Base-by-base conservation (phyloP, 2,888 invertebrate species). In the Xanthorhoe spadicearia region DNA sequence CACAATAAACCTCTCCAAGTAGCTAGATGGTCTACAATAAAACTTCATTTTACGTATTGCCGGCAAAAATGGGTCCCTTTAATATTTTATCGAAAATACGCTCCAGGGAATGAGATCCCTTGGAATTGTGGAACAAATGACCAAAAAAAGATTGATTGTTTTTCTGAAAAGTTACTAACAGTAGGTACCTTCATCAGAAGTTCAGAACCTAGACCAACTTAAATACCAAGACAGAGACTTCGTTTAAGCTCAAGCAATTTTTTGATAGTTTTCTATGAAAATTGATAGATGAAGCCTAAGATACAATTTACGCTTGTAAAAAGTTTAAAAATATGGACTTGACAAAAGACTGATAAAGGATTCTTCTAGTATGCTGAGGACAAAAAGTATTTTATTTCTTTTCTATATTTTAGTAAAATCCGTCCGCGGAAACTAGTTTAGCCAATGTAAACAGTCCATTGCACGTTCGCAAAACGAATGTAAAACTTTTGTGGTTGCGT, bases 71-170 rank as follows among this genome's bases (percentile, higher is more conserved):
- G 64, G 60, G 55, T 73, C 69, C 64, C 69, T 68, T 77, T 62
- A 77, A 81, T 80, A 79, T 80, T 79, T 74, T 71, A 79, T 74
- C 64, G 59, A 56, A 72, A 74, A 48, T 65, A 61, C 54, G 18
- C 75, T 55, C 70, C 53, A 17, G 72, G 72, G 65, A 51, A 35
- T 50, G 48, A 50, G 19, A 60, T 43, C 7, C 17, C 48, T 68
- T 61, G 56, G 58, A 66, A 64, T 66, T 70, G 60, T 70, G 67
- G 54, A 23, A 35, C 53, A 68, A 74, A 70, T 62, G 66, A 64
- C 61, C 38, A 46, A 62, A 19, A n/a, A 46, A 51, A 56, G 62
- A 23, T 52, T 18, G 10, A 67, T 59, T 13, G 32, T 19, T 17
- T 35, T 57, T 50, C 60, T 43, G 54, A 23, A 23, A 23, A 23